These are phyloP conservation scores for Imbricaverruca yamaguchii DNA, from an alignment of 2,888 invertebrate species.

Conservation along the genomic window DNA sequence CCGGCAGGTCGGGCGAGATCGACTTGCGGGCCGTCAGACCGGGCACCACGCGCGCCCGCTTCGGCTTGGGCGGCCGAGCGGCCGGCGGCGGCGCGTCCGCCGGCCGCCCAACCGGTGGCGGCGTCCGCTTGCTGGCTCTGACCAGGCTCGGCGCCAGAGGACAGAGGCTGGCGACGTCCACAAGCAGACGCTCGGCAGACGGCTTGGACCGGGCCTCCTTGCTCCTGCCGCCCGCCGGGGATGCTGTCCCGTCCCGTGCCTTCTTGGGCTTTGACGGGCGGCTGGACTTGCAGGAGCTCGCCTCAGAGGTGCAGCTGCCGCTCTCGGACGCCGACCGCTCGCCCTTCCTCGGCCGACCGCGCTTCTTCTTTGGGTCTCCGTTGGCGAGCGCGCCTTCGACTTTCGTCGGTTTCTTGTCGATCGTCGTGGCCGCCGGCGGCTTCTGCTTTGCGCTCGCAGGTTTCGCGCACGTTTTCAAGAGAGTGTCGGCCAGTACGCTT, in stretches of 20 bases:
- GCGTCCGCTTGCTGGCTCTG: not conserved
- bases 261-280: not conserved
- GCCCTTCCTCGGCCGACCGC: not conserved
- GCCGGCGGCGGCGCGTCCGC: not conserved
- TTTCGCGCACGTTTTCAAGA: not conserved
- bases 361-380: not conserved
- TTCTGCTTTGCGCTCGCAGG: not conserved
- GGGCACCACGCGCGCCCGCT: slow-evolving; percentile 10
- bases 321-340: not conserved
- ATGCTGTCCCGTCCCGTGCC: not conserved
- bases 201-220: not conserved
- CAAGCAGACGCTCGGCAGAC: not conserved
- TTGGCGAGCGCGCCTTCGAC: not conserved
- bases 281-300: not conserved
- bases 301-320: slow-evolving; percentile 7
- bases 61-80: not conserved
- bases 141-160: too few species aligned
- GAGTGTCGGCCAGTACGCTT: not conserved
- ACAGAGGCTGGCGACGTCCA: slow-evolving; percentile 8
- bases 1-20: slow-evolving; percentile 25
- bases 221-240: not conserved
- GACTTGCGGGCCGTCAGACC: slow-evolving; percentile 19
- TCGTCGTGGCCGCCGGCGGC: not conserved
- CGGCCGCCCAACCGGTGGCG: not conserved
- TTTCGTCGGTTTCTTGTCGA: not conserved